Evolutionary conservation across 2,888 invertebrate genomes (phyloP).

Genomic region (Monochamus alternatus): DNA sequence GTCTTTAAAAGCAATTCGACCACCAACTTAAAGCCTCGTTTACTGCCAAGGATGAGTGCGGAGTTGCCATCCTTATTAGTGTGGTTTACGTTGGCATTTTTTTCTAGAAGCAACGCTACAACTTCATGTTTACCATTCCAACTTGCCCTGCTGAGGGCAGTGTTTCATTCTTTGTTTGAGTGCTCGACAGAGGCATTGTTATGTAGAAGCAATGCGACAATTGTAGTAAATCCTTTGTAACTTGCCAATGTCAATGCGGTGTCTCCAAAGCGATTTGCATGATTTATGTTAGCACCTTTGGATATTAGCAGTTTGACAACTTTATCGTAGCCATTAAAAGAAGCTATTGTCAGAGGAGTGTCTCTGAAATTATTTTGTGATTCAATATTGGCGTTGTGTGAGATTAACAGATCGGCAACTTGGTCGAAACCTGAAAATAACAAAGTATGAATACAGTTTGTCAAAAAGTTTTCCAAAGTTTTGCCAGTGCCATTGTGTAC

Average conservation of each 20-base stretch:
- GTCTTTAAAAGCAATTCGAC: slow-evolving; percentile 8
- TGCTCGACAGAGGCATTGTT: slow-evolving; percentile 11
- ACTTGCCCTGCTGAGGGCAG: slow-evolving; percentile 17
- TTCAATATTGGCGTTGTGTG: slow-evolving; percentile 18
- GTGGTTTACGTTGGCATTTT: slow-evolving; percentile 16
- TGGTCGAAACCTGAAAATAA: slow-evolving; percentile 14
- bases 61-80: slow-evolving; percentile 26
- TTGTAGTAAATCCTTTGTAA: background rate
- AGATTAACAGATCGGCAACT: slow-evolving; percentile 3
- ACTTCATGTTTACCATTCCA: slow-evolving; percentile 22
- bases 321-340: slow-evolving; percentile 20
- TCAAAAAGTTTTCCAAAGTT: too few species aligned
- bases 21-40: slow-evolving; percentile 5
- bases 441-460: background rate
- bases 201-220: background rate
- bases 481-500: too few species aligned
- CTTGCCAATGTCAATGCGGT: slow-evolving; percentile 22
- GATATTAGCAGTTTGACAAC: slow-evolving; percentile 14
- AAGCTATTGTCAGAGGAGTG: slow-evolving; percentile 22
- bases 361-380: slow-evolving; percentile 11
- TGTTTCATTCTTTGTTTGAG: slow-evolving; percentile 19
- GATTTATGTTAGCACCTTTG: background rate
- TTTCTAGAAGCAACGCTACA: slow-evolving; percentile 9
- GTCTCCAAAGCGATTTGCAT: slow-evolving; percentile 22
- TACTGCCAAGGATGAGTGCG: background rate